Evolutionary conservation across 2,888 invertebrate genomes (phyloP).

Genomic region (Calameuta filiformis): DNA sequence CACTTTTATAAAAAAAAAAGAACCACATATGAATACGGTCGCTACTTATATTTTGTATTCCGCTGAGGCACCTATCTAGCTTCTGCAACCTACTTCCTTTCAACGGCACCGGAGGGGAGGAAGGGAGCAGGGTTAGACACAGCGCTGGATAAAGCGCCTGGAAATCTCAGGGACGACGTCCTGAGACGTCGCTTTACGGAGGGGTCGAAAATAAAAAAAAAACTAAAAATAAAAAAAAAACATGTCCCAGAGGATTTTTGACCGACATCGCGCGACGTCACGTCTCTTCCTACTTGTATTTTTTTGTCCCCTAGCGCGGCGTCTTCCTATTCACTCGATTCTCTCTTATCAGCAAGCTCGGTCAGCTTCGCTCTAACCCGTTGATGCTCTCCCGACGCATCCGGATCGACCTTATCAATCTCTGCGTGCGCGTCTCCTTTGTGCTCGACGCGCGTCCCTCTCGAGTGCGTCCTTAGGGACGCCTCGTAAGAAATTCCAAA

Average conservation of each 20-base stretch:
- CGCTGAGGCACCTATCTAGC: constrained; percentile 16
- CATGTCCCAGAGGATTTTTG: not conserved
- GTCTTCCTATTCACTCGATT: not conserved
- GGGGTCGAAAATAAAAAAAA: not conserved
- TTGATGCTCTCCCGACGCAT: not conserved
- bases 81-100: constrained; percentile 41
- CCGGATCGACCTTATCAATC: not conserved
- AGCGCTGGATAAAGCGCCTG: not conserved
- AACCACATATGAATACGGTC: constrained; percentile 34
- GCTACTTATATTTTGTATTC: constrained; percentile 28
- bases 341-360: not conserved
- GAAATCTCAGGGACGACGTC: not conserved
- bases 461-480: not conserved
- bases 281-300: not conserved
- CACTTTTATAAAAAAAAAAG: constrained; percentile 33
- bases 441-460: not conserved
- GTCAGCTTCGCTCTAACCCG: not conserved
- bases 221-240: not conserved
- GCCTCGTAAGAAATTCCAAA: not conserved
- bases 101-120: constrained; percentile 16
- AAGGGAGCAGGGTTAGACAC: not conserved
- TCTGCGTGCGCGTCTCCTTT: not conserved
- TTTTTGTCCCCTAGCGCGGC: too few relatives aligned
- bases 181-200: too few relatives aligned
- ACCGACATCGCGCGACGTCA: not conserved